Percentiles rank a stretch among this genome's conserved stretches.
Evolutionary conservation across 2,113 vertebrate species (phyloP).

Genomic region (Protobothrops mucrosquamatus): DNA sequence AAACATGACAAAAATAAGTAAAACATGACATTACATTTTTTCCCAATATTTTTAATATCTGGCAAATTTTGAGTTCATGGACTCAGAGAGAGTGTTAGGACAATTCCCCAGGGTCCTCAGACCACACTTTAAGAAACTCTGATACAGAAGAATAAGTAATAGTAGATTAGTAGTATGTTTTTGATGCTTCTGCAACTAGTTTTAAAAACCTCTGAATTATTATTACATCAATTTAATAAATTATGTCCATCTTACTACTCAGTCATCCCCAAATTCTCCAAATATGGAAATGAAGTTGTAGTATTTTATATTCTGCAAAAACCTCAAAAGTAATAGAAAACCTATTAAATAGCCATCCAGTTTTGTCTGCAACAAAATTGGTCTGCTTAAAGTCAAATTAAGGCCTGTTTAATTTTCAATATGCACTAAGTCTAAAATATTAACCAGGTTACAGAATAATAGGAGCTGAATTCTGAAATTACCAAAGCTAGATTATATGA

Average conservation of each 20-base stretch:
- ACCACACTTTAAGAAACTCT: neutral
- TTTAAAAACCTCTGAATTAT: neutral
- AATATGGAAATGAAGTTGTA: neutral
- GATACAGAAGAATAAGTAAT: neutral
- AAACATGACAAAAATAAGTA: neutral
- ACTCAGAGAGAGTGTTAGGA: neutral
- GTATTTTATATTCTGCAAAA: neutral
- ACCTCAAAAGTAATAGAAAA: neutral
- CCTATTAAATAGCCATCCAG: neutral
- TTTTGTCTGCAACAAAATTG: neutral
- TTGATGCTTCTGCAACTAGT: neutral
- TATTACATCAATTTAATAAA: neutral
- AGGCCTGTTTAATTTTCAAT: neutral
- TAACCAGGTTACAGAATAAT: neutral
- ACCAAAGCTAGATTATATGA: neutral
- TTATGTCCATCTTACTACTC: neutral
- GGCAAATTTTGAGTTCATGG: neutral
- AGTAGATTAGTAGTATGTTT: neutral
- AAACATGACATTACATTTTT: neutral
- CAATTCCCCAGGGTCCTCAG: neutral
- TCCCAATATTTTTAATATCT: neutral
- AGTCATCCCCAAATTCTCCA: neutral
- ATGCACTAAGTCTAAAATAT: neutral
- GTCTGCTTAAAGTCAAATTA: neutral
- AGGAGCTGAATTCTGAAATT: neutral